Conservation (phyloP, 2,888 invertebrate species). For the Drosophila recens region DNA sequence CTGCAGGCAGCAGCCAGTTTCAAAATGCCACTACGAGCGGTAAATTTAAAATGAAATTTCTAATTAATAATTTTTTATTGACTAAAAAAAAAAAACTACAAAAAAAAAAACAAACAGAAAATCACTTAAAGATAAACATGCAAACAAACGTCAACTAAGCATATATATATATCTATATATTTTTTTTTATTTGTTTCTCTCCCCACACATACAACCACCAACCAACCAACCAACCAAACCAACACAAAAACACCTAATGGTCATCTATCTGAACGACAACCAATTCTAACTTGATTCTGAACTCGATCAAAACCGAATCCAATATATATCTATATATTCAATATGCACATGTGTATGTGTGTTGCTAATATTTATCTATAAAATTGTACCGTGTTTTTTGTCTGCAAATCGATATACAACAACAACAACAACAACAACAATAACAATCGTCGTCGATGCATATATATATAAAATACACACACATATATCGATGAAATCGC, state of each 20-base stretch:
- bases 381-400: conserved; percentile 18
- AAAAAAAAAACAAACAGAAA: conserved; percentile 45
- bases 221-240: conserved; percentile 41
- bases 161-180: conserved; percentile 68
- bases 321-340: conserved; percentile 44
- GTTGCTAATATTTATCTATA: conserved; percentile 22
- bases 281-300: conserved; percentile 51
- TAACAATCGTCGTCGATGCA: conserved; percentile 21
- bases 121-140: conserved; percentile 49
- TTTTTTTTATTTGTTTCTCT: conserved; percentile 77
- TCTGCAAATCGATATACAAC: conserved; percentile 27
- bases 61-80: conserved; percentile 58
- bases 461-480: conserved; percentile 12
- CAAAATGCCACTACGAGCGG: conserved; percentile 94
- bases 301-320: conserved; percentile 41
- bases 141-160: conserved; percentile 64
- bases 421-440: background rate
- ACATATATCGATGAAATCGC: conserved; percentile 15
- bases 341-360: conserved; percentile 37
- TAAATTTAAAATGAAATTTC: conserved; percentile 87
- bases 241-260: conserved; percentile 56
- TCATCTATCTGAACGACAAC: conserved; percentile 62
- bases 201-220: conserved; percentile 70
- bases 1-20: conserved; percentile 96
- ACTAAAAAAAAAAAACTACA: conserved; percentile 64